These are phyloP conservation scores for Epizoanthus rinbou DNA, from an alignment of 92 coral and sea anemone species.

Conservation along the genomic window DNA sequence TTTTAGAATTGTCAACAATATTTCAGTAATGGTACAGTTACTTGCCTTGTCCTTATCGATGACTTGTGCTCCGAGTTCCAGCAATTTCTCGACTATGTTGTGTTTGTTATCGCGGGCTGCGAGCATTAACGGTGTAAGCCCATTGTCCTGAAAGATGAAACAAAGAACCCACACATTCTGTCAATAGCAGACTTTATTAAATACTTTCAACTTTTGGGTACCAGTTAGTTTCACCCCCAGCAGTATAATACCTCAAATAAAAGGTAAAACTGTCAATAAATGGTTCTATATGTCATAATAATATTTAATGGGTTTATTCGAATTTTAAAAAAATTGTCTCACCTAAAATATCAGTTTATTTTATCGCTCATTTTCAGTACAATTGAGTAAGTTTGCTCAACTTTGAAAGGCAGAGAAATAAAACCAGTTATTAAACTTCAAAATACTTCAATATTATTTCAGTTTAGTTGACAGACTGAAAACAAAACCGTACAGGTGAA, in stretches of 20 bases:
- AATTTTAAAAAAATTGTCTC: too few species aligned
- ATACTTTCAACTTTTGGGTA: neutral
- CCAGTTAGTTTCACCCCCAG: neutral
- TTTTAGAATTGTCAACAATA: neutral
- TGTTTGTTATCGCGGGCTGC: conserved; percentile 93
- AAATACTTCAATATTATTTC: neutral
- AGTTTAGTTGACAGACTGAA: neutral
- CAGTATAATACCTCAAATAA: neutral
- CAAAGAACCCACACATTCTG: neutral
- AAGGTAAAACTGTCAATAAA: too few species aligned
- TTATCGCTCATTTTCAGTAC: too few species aligned
- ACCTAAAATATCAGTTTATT: too few species aligned
- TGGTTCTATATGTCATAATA: too few species aligned
- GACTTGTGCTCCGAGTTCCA: conserved; percentile 88
- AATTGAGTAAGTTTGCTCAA: too few species aligned
- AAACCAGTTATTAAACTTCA: neutral
- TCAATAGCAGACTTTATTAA: neutral
- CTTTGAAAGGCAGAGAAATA: too few species aligned
- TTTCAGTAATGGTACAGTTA: neutral
- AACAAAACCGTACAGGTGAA: neutral
- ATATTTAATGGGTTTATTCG: too few species aligned
- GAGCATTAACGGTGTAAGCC: conserved; percentile 96
- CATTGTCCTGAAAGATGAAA: conserved; percentile 77
- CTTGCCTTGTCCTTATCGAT: conserved; percentile 84
- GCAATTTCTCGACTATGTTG: conserved; percentile 86